Conservation (phyloP, 2,797 vertebrate species). For the Sebastes matsubarae region DNA sequence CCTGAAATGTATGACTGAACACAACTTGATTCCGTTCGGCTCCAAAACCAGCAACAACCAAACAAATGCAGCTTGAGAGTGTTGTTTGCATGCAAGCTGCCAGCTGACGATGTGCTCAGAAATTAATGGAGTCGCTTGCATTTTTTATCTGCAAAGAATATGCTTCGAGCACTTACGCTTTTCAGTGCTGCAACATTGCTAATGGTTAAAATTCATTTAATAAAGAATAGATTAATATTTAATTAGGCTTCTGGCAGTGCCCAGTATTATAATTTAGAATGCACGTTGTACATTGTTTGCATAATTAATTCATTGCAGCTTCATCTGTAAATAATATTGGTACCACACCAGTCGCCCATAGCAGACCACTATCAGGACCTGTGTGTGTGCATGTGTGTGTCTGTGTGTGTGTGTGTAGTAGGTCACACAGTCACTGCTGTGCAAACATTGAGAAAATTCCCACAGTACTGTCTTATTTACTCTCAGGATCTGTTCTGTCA, state of each 20-base stretch:
- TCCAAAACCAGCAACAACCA: background rate
- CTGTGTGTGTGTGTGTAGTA: background rate
- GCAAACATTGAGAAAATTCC: slow-evolving; percentile 60
- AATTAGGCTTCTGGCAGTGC: slow-evolving; percentile 51
- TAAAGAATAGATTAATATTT: slow-evolving; percentile 67
- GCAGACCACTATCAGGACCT: slow-evolving; percentile 16
- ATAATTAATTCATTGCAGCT: slow-evolving; percentile 64
- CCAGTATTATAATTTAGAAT: slow-evolving; percentile 52
- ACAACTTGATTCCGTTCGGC: background rate
- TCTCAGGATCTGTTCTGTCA: slow-evolving; percentile 51
- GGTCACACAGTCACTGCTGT: slow-evolving; percentile 19
- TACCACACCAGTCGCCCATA: slow-evolving; percentile 25
- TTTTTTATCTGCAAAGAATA: slow-evolving; percentile 44
- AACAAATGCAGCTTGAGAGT: slow-evolving; percentile 2
- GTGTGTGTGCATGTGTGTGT: slow-evolving; percentile 16
- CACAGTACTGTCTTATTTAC: slow-evolving; percentile 55
- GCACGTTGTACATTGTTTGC: slow-evolving; percentile 61
- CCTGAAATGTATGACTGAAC: background rate
- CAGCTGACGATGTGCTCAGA: slow-evolving; percentile 17
- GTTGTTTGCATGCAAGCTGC: slow-evolving; percentile 22
- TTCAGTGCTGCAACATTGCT: slow-evolving; percentile 40
- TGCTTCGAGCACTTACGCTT: slow-evolving; percentile 36
- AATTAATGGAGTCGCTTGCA: slow-evolving; percentile 45
- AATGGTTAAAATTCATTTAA: slow-evolving; percentile 61
- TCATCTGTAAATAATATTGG: slow-evolving; percentile 66